Conservation (phyloP, 2,888 invertebrate species). For the Drosophila mulleri region DNA sequence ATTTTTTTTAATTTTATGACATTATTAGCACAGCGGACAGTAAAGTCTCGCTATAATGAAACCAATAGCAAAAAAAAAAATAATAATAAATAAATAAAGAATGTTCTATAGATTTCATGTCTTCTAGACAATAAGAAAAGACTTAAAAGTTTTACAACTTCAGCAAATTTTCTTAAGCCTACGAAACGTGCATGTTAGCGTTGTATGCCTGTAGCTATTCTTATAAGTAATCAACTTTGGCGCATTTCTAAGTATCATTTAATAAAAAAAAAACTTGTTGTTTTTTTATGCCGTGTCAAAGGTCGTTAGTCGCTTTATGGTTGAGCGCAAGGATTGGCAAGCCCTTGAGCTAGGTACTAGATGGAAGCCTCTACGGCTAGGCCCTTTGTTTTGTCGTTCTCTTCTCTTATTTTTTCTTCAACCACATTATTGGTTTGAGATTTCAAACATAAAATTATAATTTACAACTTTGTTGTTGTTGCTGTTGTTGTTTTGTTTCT, state of each 20-base stretch:
- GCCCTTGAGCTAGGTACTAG: slow-evolving; percentile 24
- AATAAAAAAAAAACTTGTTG: slow-evolving; percentile 12
- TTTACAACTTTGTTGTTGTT: slow-evolving; percentile 80
- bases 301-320: slow-evolving; percentile 29
- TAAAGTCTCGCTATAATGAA: neutral
- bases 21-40: slow-evolving; percentile 9
- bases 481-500: slow-evolving; percentile 25
- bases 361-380: slow-evolving; percentile 18
- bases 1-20: slow-evolving; percentile 14
- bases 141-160: neutral
- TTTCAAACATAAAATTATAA: slow-evolving; percentile 79
- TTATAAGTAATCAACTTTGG: slow-evolving; percentile 16
- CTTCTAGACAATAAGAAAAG: neutral
- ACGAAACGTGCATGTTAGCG: neutral
- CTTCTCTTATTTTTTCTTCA: neutral
- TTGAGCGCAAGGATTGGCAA: slow-evolving; percentile 18
- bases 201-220: slow-evolving; percentile 8
- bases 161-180: neutral
- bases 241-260: slow-evolving; percentile 25
- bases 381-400: slow-evolving; percentile 2
- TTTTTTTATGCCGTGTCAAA: slow-evolving; percentile 40
- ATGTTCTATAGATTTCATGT: too few species aligned
- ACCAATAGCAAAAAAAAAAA: neutral
- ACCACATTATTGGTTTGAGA: slow-evolving; percentile 62
- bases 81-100: too few species aligned